Evolutionary conservation across 1,140 invertebrate genomes (phyloP), one percentile per base, ranked within the genome.

Genomic region (Drosophila miranda): DNA sequence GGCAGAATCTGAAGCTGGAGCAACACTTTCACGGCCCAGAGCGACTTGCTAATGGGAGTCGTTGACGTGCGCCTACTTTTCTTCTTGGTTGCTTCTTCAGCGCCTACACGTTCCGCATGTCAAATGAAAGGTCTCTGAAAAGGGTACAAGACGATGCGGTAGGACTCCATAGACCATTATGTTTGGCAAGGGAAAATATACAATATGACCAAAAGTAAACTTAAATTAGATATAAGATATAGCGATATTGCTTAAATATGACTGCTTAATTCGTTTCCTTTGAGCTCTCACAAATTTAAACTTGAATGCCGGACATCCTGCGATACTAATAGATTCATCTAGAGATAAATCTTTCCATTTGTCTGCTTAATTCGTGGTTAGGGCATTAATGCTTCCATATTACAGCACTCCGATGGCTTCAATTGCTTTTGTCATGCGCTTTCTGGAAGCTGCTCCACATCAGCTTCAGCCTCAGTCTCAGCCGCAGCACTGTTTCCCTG

Each of bases 21-120:
- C 74, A 88, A 77, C 83, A 90, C 89, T 90, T 90, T 90, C 89
- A 90, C 89, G 81, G 78, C 89, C 89, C 68, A 76, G 50, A 90
- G 89, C 55, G 83, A 90, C 84, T 89, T 72, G 50, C 68, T 90
- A 90, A 90, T 90, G 54, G 75, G 69, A 83, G 44, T 70, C 69
- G 74, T 68, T 87, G 78, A 78, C 78, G 56, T 86, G 78, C 77
- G 81, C 64, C 82, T 68, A 87, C 81, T 84, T 84, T 84, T 38
- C 79, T 48, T 45, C 46, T 63, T 58, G 46, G 56, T 70, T 64
- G 14, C 55, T 42, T 56, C 41, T 44, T 28, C 72, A 73, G 67
- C 78, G 61, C 69, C 74, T 75, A 76, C 75, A 79, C 64, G 57
- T 58, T 79, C 16, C 50, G 14, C 61, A 60, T 42, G 30, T 5